Conservation (phyloP, 1,140 invertebrate genomes). For the Linepithema humile region DNA sequence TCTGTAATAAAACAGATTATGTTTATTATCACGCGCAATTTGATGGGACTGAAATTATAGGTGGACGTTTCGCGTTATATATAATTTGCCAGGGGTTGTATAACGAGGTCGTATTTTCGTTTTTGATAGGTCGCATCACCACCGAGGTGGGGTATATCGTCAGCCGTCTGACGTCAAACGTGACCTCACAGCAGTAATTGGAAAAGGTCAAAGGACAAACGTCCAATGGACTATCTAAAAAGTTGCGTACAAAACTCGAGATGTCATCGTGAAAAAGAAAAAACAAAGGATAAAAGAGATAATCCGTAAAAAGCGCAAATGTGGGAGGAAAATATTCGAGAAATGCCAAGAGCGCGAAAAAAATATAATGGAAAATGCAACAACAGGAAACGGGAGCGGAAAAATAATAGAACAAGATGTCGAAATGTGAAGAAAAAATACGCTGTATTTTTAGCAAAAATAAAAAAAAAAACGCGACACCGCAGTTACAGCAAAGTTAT, state of each 20-base stretch:
- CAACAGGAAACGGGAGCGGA: no score
- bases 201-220: conserved; percentile 47
- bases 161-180: conserved; percentile 19
- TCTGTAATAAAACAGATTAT: neutral
- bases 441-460: no score
- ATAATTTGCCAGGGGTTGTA: neutral
- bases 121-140: neutral
- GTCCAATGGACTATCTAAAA: conserved; percentile 24
- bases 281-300: neutral
- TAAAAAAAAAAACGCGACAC: neutral
- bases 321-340: neutral
- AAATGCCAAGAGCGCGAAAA: no score
- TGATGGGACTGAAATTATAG: neutral
- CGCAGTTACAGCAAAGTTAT: neutral
- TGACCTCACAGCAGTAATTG: conserved; percentile 21
- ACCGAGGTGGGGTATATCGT: neutral
- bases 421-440: no score
- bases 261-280: neutral
- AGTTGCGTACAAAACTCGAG: neutral
- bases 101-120: neutral
- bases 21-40: neutral
- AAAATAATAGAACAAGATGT: neutral
- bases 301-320: neutral
- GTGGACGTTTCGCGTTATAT: neutral
- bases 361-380: no score